phyloP scores from a whole-genome alignment of 2,797 vertebrate species.

The Microcaecilia unicolor region DNA sequence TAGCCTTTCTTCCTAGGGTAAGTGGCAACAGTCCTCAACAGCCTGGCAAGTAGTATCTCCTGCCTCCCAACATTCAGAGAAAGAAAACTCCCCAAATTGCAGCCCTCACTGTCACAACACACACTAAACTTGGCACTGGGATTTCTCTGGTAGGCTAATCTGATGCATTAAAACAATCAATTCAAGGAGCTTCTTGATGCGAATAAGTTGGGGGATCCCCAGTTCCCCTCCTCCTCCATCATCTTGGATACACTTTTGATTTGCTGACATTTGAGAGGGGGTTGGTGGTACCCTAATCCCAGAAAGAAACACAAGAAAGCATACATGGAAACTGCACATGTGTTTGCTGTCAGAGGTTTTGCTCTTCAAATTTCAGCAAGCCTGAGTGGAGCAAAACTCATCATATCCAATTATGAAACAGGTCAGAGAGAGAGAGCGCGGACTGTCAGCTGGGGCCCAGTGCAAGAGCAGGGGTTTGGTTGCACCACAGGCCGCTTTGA shows the following conservation, averaged over 20 bases:
- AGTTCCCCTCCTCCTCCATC: too few relatives aligned
- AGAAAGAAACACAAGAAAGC: constrained; percentile 8
- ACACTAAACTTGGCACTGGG: constrained; percentile 16
- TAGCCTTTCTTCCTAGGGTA: constrained; percentile 10
- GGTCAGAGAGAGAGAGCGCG: background rate
- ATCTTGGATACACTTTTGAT: too few relatives aligned
- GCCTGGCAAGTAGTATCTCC: too few relatives aligned
- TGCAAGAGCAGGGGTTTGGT: too few relatives aligned
- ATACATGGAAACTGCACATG: constrained; percentile 13
- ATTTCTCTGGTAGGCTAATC: constrained; percentile 9
- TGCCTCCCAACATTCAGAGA: constrained; percentile 13
- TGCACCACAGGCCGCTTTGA: too few relatives aligned
- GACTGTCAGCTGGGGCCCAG: too few relatives aligned
- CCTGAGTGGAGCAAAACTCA: background rate
- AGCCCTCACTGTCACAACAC: background rate
- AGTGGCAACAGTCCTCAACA: background rate
- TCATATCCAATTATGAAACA: too few relatives aligned
- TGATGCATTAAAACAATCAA: constrained; percentile 12
- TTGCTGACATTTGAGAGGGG: constrained; percentile 17
- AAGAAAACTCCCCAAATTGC: constrained; percentile 9
- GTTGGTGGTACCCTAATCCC: constrained; percentile 27
- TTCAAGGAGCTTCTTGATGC: constrained; percentile 7
- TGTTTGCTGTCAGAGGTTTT: too few relatives aligned
- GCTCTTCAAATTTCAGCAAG: background rate
- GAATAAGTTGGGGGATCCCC: constrained; percentile 7